phyloP scores from a whole-genome alignment of 2,888 invertebrate genomes.

The Amphipyra tragopoginis region DNA sequence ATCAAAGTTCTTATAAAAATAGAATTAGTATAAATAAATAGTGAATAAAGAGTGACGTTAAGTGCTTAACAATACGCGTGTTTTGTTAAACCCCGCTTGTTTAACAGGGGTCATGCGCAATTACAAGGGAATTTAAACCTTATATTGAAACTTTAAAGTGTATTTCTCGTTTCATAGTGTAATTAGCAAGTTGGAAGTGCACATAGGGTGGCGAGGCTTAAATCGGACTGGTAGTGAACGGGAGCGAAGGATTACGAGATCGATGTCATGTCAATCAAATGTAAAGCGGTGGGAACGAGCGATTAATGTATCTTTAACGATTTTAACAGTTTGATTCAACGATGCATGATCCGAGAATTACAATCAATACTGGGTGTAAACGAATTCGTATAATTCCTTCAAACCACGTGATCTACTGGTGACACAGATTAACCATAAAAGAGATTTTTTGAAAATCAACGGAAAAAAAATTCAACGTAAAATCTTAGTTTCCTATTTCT shows the following conservation, averaged over 20 bases:
- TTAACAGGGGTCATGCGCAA: constrained; percentile 37
- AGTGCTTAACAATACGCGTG: constrained; percentile 79
- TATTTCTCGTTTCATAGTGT: constrained; percentile 11
- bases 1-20: constrained; percentile 79
- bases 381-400: no score
- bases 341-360: not conserved
- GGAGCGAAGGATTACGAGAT: constrained; percentile 74
- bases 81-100: constrained; percentile 67
- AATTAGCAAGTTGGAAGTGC: constrained; percentile 34
- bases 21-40: constrained; percentile 85
- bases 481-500: no score
- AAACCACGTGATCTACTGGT: no score
- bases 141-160: not conserved
- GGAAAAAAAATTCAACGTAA: no score
- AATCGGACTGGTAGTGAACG: constrained; percentile 52
- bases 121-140: constrained; percentile 2
- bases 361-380: not conserved
- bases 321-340: constrained; percentile 20
- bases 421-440: no score
- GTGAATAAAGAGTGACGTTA: constrained; percentile 78
- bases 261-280: constrained; percentile 70
- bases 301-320: constrained; percentile 41
- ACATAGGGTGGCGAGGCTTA: constrained; percentile 54
- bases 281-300: constrained; percentile 62
- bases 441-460: no score